Base-by-base conservation (phyloP, 2,797 vertebrate genomes). In the Microctenopoma steveboyesi region DNA sequence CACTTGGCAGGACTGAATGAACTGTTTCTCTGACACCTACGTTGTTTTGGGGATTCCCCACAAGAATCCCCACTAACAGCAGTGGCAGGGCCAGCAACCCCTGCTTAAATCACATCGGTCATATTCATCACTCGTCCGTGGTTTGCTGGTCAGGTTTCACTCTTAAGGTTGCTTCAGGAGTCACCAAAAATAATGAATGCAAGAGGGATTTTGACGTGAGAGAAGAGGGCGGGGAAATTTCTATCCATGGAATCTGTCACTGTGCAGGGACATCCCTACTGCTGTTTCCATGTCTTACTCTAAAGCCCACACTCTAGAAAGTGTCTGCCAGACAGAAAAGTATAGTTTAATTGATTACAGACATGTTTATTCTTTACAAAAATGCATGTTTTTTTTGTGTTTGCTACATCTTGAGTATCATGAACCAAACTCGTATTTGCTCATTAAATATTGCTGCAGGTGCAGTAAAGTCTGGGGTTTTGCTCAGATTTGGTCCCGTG, bases 141-240 rank as follows among this genome's bases (percentile, higher is more conserved):
- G 18, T 15, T 56, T 48, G 14, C 51, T 12, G 4, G 33, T 65
- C 69, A 48, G 28, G 70, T 88, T 82, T 87, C 78, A 59, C 6
- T 75, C 83, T 37, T 66, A 35, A 55, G 5, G n/a, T 69, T 43
- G 76, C 37, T 40, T 58, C 22, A 67, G 68, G 76, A 72, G 12
- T 60, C 33, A 46, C 49, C 8, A 18, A 48, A 61, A 50, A 13
- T 13, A 22, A n/a, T 28, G 1, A 81, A 61, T 53, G 28, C 69
- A 63, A 61, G 51, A 55, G 5, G 76, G 78, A 86, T 70, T 77
- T 76, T 80, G 64, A 72, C 55, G 11, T 51, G 69, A 51, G 10
- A 47, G 7, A 51, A 64, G 78, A 77, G 54, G 82, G 85, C 79
- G 86, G 86, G 86, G 87, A 81, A 90, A 87, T 84, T 92, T 87